Evolutionary conservation across 2,888 invertebrate genomes (phyloP), one percentile per base, ranked within the genome.

Genomic region (Thera britannica): DNA sequence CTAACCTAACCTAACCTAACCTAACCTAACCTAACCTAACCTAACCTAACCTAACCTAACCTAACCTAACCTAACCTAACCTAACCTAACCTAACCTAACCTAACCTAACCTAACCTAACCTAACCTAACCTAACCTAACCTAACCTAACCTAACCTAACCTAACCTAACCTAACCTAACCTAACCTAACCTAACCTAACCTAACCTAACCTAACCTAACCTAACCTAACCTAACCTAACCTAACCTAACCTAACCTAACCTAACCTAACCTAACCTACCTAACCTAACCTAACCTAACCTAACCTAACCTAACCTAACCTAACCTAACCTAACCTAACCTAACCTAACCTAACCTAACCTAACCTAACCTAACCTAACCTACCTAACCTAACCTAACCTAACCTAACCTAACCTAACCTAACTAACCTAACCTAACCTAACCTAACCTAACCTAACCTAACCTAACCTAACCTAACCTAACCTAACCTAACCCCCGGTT

Each of bases 271-370:
- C n/a, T n/a, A n/a, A n/a, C n/a, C n/a, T n/a, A n/a, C n/a, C 41
- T 41, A 41, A 41, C 41, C 41, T 41, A 41, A 41, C 52, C 49
- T 51, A 41, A 41, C 41, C 44, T 44, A 41, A 41, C 41, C 41
- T 62, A 67, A 67, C 67, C 67, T 63, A 67, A 67, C 67, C 67
- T 67, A 67, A 67, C 65, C 65, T 55, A 65, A 65, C 68, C 69
- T 64, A 65, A 65, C 65, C 65, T 55, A 65, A 65, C 44, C 65
- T 59, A 65, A 65, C 65, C 65, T 55, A 65, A 65, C 64, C 64
- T 58, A 65, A 67, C 64, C 64, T 65, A 65, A 65, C 64, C 64
- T 58, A 64, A 64, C 64, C 64, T 58, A 64, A 64, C 64, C 64
- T 65, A 65, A 65, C 64, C 64, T 58, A 65, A 65, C 64, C 64